Percentiles rank a stretch among this genome's conserved stretches.
Conservation (phyloP, 2,797 vertebrate species). For the Pseudochirops cupreus region DNA sequence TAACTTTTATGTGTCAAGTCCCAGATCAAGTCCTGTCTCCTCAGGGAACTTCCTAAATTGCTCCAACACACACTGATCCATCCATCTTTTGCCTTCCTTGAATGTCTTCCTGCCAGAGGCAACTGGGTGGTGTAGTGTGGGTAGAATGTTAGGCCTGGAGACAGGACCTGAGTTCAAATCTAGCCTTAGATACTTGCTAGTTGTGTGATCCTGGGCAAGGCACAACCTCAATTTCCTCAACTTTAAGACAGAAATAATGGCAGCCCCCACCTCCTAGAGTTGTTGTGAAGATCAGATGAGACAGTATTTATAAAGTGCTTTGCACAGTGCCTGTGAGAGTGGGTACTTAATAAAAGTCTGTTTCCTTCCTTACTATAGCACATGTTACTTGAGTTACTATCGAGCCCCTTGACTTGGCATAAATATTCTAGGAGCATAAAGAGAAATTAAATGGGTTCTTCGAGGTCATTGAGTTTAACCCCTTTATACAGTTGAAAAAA, state of each 20-base stretch:
- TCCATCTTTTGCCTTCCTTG: neutral
- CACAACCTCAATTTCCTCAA: neutral
- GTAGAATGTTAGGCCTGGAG: neutral
- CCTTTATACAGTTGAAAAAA: neutral
- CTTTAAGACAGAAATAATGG: neutral
- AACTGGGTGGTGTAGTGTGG: neutral
- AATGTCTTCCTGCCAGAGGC: neutral
- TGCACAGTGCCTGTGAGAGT: neutral
- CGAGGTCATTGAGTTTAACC: neutral
- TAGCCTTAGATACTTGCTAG: neutral
- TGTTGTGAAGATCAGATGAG: neutral
- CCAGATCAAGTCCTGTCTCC: neutral
- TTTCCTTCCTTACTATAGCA: neutral
- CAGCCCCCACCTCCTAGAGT: neutral
- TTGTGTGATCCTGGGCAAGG: neutral
- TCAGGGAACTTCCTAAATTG: neutral
- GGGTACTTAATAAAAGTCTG: neutral
- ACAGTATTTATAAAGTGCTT: neutral
- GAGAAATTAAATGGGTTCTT: neutral
- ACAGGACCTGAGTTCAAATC: neutral
- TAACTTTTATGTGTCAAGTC: neutral
- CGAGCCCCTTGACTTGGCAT: neutral
- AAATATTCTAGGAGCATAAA: neutral
- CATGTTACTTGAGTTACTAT: neutral
- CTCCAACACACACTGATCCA: neutral